Evolutionary conservation across 2,888 invertebrate genomes (phyloP), one percentile per base, ranked within the genome.

Genomic region (Scrobipalpa atriplicella): DNA sequence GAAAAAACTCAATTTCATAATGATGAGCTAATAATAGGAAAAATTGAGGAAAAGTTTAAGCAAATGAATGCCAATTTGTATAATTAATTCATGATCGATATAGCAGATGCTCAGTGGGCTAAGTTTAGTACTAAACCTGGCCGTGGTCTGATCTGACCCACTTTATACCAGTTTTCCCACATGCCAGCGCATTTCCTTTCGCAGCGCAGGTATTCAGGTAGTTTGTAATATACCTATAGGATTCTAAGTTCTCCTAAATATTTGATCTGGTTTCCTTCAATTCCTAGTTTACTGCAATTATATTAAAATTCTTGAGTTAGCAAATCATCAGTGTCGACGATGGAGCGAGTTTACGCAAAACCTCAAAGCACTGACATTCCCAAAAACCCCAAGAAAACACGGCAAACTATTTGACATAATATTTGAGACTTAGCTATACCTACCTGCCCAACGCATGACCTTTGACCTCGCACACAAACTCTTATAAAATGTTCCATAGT

Each of bases 121-220:
- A 47, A 16, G 47, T 47, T 6, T 47, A 16, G 47, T 54, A 54
- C 52, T 52, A n/a, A 52, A 54, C 19, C n/a, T 58, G 13, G 58
- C 36, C 36, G 54, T 21, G 29, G 29, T 21, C n/a, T 58, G 58
- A 58, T 21, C n/a, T 58, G 58, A 58, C 58, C 58, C 29, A 36
- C 19, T 58, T 58, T 16, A 58, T 36, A 63, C 63, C 51, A 21
- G 47, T 52, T 64, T 64, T 19, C 52, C 38, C 0, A 64, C 52
- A 36, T 36, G 54, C 16, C 58, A n/a, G 29, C 36, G 36, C 58
- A 36, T 36, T 58, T 36, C 58, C 58, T 21, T 54, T 54, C 54
- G 9, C 47, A 47, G 47, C 47, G n/a, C 1, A 0, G 16, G 16
- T 16, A n/a, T 29, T 29, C n/a, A n/a, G n/a, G n/a, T n/a, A n/a